These are phyloP conservation scores for Pogonophryne albipinna DNA, from an alignment of 2,797 vertebrate species.

Conservation along the genomic window DNA sequence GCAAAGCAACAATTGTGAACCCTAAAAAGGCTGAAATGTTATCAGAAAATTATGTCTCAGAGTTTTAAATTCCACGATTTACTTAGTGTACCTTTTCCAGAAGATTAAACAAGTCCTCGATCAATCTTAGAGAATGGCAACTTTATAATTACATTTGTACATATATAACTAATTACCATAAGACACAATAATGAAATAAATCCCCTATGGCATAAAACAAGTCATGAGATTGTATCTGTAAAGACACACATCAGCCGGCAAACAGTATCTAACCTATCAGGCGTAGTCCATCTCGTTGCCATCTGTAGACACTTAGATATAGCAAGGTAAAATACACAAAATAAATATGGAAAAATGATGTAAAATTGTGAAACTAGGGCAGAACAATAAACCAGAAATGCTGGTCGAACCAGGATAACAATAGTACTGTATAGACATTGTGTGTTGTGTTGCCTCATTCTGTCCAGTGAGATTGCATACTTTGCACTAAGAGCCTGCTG, in stretches of 20 bases:
- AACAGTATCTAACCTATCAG: not conserved
- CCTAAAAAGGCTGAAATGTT: not conserved
- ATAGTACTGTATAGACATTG: not conserved
- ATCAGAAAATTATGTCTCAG: not conserved
- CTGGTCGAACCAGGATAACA: too few relatives aligned
- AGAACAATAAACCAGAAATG: too few relatives aligned
- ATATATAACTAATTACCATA: not conserved
- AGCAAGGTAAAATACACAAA: not conserved
- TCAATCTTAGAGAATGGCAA: not conserved
- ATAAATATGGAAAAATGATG: not conserved
- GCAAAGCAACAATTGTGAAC: not conserved
- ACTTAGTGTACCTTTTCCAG: not conserved
- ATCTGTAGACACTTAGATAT: not conserved
- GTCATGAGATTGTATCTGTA: not conserved
- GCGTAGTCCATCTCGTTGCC: not conserved
- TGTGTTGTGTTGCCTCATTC: not conserved
- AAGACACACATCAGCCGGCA: not conserved
- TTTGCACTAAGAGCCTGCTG: conserved; percentile 17
- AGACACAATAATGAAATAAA: not conserved
- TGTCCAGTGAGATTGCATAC: conserved; percentile 22
- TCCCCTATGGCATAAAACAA: not conserved
- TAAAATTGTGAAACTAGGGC: not conserved
- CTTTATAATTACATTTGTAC: not conserved
- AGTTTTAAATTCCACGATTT: not conserved
- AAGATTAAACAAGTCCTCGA: not conserved